A percentile compares a stretch with the other conserved stretches of the same genome.
Evolutionary conservation across 2,888 invertebrate species (phyloP).

Genomic region (Drosophila lutescens): DNA sequence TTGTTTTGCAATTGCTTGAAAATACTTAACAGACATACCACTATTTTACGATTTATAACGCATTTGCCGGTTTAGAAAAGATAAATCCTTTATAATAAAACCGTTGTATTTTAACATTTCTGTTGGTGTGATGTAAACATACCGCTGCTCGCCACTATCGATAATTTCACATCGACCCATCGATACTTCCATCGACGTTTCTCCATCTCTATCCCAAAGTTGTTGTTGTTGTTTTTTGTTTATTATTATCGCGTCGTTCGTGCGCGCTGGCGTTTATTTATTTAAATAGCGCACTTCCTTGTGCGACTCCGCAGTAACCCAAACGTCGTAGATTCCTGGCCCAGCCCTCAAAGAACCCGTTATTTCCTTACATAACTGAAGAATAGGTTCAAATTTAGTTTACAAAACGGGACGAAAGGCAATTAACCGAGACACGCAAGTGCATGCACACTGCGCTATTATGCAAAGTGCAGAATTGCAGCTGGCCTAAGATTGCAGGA

Average conservation of each 20-base stretch:
- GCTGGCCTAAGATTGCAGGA: conserved; percentile 10
- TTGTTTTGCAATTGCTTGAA: too few species aligned
- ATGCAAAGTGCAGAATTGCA: conserved; percentile 38
- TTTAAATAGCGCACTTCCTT: conserved; percentile 17
- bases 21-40: too few species aligned
- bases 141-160: too few species aligned
- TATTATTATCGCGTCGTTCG: conserved; percentile 15
- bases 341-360: neutral
- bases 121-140: too few species aligned
- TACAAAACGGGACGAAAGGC: neutral
- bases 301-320: conserved; percentile 12
- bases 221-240: conserved; percentile 16
- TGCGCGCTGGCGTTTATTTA: conserved; percentile 17
- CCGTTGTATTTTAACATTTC: too few species aligned
- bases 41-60: too few species aligned
- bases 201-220: neutral
- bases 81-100: too few species aligned
- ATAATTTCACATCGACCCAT: too few species aligned
- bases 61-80: too few species aligned
- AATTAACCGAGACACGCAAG: conserved; percentile 25
- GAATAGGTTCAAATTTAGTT: neutral
- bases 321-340: neutral
- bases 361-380: conserved; percentile 30
- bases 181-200: too few species aligned
- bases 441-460: conserved; percentile 24